Conservation (phyloP, 35 echinoderm and acorn worm species). For the Anneissia japonica region DNA sequence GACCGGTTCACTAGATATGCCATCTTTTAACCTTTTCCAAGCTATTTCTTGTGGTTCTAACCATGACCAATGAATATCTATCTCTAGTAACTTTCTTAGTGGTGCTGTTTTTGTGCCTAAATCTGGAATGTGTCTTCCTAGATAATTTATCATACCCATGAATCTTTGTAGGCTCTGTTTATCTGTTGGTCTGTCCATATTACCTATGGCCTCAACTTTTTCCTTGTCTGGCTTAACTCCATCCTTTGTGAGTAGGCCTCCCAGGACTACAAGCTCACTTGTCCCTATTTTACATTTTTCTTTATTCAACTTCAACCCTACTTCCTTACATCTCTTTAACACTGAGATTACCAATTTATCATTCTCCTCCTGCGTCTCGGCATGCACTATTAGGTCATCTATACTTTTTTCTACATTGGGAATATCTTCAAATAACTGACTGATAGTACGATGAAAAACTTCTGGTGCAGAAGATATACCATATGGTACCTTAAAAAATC, state of each 20-base stretch:
- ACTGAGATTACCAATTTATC: background rate
- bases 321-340: background rate
- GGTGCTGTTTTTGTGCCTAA: slow-evolving; percentile 40
- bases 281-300: slow-evolving; percentile 41
- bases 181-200: slow-evolving; percentile 15
- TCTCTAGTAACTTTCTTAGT: slow-evolving; percentile 41
- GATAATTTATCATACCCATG: slow-evolving; percentile 50
- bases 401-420: slow-evolving; percentile 10
- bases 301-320: slow-evolving; percentile 1
- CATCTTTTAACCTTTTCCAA: slow-evolving; percentile 26
- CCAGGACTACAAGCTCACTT: slow-evolving; percentile 31
- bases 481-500: slow-evolving; percentile 41
- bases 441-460: slow-evolving; percentile 14
- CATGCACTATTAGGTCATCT: slow-evolving; percentile 23
- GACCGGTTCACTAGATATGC: slow-evolving; percentile 12
- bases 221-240: slow-evolving; percentile 44
- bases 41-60: slow-evolving; percentile 25
- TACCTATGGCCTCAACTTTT: slow-evolving; percentile 25
- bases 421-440: slow-evolving; percentile 30
- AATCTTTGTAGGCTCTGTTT: slow-evolving; percentile 37
- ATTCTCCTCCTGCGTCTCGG: background rate
- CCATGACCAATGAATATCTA: slow-evolving; percentile 60
- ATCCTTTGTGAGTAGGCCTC: slow-evolving; percentile 35
- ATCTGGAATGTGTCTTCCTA: slow-evolving; percentile 58
- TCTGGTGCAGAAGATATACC: slow-evolving; percentile 38